A percentile compares a stretch with the other conserved stretches of the same genome.
phyloP scores from a whole-genome alignment of 2,888 invertebrate genomes.

The Tetranychus piercei region DNA sequence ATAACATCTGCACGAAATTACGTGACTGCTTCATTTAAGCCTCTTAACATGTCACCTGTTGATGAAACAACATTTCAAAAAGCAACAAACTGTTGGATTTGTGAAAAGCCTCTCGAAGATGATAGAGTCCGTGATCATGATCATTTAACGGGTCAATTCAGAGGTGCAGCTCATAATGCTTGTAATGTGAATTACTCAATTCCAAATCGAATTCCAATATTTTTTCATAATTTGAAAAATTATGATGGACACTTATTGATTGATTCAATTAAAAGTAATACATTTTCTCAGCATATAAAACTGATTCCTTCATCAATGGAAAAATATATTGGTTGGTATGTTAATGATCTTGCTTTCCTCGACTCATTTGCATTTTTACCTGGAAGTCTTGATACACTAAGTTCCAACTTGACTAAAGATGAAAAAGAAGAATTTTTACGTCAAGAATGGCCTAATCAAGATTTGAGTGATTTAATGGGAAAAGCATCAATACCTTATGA shows the following conservation, averaged over 20 bases:
- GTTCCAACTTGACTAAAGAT: not conserved
- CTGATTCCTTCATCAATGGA: not conserved
- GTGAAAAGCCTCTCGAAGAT: not conserved
- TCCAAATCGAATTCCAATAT: not conserved
- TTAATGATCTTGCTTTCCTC: not conserved
- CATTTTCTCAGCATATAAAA: not conserved
- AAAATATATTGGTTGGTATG: not conserved
- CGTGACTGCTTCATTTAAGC: too few relatives aligned
- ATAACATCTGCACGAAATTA: too few relatives aligned
- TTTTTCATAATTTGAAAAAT: not conserved
- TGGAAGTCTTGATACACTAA: not conserved
- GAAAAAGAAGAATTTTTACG: not conserved
- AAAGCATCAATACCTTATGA: not conserved
- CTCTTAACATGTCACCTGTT: too few relatives aligned
- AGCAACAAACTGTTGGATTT: too few relatives aligned
- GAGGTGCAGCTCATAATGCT: conserved; percentile 2
- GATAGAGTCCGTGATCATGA: too few relatives aligned
- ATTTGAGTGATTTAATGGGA: not conserved
- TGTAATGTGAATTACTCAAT: not conserved
- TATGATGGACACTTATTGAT: not conserved
- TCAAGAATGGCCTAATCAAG: not conserved
- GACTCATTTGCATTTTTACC: not conserved
- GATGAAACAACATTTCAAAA: too few relatives aligned
- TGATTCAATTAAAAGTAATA: not conserved
- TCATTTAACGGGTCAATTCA: not conserved